Conservation (phyloP, 1,140 invertebrate genomes). For the Antheraea pernyi region DNA sequence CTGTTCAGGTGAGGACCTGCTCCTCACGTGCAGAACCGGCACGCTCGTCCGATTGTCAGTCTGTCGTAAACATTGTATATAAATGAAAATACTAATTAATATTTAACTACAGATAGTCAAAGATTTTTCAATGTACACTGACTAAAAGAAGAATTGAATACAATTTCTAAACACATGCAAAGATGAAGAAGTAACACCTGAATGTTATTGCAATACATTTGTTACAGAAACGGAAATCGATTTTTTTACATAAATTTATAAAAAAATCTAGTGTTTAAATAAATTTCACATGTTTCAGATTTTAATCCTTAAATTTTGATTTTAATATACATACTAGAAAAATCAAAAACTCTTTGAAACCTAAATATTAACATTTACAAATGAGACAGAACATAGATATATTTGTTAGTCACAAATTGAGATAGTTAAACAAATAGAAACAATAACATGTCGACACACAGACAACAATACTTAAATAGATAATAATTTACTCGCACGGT, state of each 20-base stretch:
- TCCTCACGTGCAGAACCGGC: constrained; percentile 57
- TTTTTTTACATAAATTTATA: too few relatives aligned
- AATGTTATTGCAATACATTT: background rate
- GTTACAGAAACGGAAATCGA: too few relatives aligned
- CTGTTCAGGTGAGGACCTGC: constrained; percentile 66
- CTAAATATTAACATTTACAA: background rate
- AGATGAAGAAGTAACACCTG: too few relatives aligned
- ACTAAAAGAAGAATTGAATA: too few relatives aligned
- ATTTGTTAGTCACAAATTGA: constrained; percentile 8
- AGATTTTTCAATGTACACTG: background rate
- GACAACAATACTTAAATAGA: background rate
- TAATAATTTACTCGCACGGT: background rate
- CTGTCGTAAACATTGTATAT: constrained; percentile 29
- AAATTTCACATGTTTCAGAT: too few relatives aligned
- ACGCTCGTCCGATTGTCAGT: constrained; percentile 54
- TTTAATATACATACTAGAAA: background rate
- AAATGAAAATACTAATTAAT: background rate
- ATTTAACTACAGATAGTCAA: background rate
- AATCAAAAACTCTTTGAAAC: too few relatives aligned
- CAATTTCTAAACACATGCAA: too few relatives aligned
- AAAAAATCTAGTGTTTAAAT: too few relatives aligned
- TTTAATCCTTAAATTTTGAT: too few relatives aligned
- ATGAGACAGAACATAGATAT: background rate
- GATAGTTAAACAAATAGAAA: constrained; percentile 6
- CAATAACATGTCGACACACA: constrained; percentile 1